phyloP scores from a whole-genome alignment of 2,797 vertebrate genomes.

The Balearica regulorum region DNA sequence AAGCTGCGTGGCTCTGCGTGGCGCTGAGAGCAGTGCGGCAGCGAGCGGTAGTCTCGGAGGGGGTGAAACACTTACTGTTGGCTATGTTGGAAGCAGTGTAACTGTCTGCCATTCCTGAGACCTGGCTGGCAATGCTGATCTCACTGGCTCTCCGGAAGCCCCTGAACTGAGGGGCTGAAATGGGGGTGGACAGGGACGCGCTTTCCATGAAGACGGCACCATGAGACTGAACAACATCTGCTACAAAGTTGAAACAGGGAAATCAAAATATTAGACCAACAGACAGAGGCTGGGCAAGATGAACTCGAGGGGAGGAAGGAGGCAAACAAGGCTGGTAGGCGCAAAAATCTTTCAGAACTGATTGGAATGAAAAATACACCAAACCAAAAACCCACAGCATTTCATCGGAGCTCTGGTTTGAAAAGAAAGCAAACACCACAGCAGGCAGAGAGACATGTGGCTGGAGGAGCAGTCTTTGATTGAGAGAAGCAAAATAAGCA shows the following conservation, averaged over 20 bases:
- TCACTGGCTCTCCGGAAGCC: conserved; percentile 94
- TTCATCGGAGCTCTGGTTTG: conserved; percentile 30
- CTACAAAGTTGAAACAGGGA: conserved; percentile 86
- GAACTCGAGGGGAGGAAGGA: conserved; percentile 38
- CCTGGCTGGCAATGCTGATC: conserved; percentile 98
- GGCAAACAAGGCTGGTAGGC: conserved; percentile 27
- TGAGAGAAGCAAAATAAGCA: conserved; percentile 30
- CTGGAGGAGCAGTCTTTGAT: conserved; percentile 33
- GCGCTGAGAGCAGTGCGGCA: background rate
- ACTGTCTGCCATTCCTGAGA: conserved; percentile 98
- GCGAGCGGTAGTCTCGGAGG: background rate
- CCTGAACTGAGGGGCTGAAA: conserved; percentile 84
- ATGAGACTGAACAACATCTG: conserved; percentile 95
- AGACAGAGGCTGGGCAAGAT: conserved; percentile 61
- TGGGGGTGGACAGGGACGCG: conserved; percentile 87
- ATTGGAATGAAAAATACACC: background rate
- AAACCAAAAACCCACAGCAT: background rate
- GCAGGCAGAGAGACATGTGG: conserved; percentile 52
- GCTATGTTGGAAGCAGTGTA: conserved; percentile 94
- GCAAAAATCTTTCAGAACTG: conserved; percentile 13
- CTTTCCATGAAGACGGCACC: conserved; percentile 92
- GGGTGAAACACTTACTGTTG: conserved; percentile 89
- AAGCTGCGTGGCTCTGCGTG: background rate
- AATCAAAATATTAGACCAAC: conserved; percentile 73
- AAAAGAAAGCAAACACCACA: conserved; percentile 38